Percentiles rank a stretch among this genome's conserved stretches.
Conservation (phyloP, 1,140 invertebrate species). For the Drosophila fuyamai region DNA sequence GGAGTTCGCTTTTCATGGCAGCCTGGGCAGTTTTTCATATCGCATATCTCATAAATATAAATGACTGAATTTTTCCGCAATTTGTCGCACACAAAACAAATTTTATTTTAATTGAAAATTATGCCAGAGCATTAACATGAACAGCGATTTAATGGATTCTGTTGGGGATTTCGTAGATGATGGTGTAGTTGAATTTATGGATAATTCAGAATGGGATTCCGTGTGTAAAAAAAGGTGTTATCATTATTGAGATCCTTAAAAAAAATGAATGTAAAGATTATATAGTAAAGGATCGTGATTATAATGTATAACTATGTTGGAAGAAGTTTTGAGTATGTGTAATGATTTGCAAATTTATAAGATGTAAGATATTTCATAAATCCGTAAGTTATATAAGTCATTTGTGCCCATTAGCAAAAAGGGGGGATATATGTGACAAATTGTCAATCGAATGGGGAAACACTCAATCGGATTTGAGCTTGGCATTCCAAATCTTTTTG, state of each 20-base stretch:
- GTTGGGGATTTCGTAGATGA: constrained; percentile 10
- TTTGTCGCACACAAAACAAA: constrained; percentile 81
- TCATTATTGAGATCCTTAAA: too few relatives aligned
- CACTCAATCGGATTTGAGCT: constrained; percentile 25
- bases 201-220: neutral
- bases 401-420: neutral
- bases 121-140: constrained; percentile 79
- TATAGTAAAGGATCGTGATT: too few relatives aligned
- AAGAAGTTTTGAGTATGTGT: too few relatives aligned
- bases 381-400: too few relatives aligned
- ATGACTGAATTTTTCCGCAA: constrained; percentile 69
- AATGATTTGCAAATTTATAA: too few relatives aligned
- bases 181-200: constrained; percentile 7
- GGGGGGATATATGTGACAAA: constrained; percentile 25
- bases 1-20: constrained; percentile 13
- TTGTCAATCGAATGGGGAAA: constrained; percentile 14
- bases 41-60: constrained; percentile 75
- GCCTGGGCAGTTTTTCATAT: constrained; percentile 60
- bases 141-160: constrained; percentile 45
- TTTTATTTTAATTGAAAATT: constrained; percentile 83
- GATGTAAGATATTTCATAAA: too few relatives aligned
- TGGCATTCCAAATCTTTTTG: constrained; percentile 22
- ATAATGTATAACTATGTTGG: too few relatives aligned
- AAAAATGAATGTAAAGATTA: too few relatives aligned
- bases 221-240: too few relatives aligned